Base-by-base conservation (phyloP, 1,140 invertebrate species). In the Polyergus mexicanus region DNA sequence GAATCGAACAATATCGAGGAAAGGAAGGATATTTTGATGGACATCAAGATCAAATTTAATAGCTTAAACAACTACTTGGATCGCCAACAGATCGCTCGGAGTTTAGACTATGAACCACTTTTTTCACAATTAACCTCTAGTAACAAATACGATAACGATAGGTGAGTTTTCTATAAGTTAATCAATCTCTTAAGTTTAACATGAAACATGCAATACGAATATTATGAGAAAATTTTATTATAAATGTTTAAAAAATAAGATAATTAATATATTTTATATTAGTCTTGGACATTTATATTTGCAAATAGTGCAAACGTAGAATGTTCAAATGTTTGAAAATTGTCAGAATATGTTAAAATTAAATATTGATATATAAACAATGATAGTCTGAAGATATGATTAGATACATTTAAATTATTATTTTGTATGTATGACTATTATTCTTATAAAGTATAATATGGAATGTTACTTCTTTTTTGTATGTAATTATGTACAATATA, bases 101-200 rank as follows among this genome's bases (percentile, higher is more conserved):
- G 86, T 86, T 77, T 95, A 25, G 88, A 94, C 76, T 86, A 93
- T 51, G 86, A 74, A 8, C 84, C 80, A 16, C 75, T 95, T 7
- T 93, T 94, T 83, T 65, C 84, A 28, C 88, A 95, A 25, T 66
- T 95, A 94, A 94, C 94, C 92, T 94, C 93, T 6, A 92, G 91
- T 87, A 93, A 95, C 84, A 94, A 91, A 95, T 95, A 94, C 25
- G 90, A 87, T 91, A 3, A 32, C 3, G 86, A 89, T 58, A 54
- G 11, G 60, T 62, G 76, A 41, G 78, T 89, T 92, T 88, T 54
- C 25, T 44, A 3, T 2, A 16, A 11, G 11, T 38, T 16, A 6
- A 32, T 22, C 11, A 0, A 25, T 11, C 25, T 13, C 5, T 16
- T 38, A 7, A 60, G 25, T 38, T 62, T 51, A 78, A 69, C 28